Percentiles rank a stretch among this genome's conserved stretches.
Conservation (phyloP, 2,888 invertebrate genomes). For the Athripsodes cinereus region DNA sequence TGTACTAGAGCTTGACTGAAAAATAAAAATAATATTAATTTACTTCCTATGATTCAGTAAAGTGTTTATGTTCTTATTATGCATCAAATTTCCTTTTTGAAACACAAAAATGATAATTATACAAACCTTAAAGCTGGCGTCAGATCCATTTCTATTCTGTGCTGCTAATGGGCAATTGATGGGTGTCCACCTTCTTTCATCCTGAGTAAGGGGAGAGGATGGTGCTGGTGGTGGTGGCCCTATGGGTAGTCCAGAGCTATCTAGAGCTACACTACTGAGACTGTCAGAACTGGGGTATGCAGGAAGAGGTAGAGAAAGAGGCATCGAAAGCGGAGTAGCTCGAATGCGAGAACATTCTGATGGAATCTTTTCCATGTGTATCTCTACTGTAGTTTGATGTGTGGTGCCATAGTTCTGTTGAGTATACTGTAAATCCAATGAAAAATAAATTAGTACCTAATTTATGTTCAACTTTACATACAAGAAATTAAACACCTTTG, state of each 20-base stretch:
- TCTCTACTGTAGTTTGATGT: constrained; percentile 57
- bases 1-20: constrained; percentile 88
- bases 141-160: constrained; percentile 67
- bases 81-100: too few species aligned
- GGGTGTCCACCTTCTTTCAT: constrained; percentile 41
- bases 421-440: constrained; percentile 37
- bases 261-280: constrained; percentile 53
- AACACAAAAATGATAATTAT: constrained; percentile 12
- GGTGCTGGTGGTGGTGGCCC: constrained; percentile 60
- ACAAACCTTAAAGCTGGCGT: constrained; percentile 75
- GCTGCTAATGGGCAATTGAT: constrained; percentile 41
- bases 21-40: constrained; percentile 24
- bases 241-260: constrained; percentile 52
- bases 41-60: too few species aligned
- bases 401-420: constrained; percentile 44
- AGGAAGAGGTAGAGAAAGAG: constrained; percentile 54
- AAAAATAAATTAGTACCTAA: background rate
- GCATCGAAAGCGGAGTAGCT: constrained; percentile 42
- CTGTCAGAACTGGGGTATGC: constrained; percentile 62
- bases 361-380: constrained; percentile 44
- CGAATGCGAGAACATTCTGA: constrained; percentile 28
- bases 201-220: constrained; percentile 51
- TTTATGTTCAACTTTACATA: background rate
- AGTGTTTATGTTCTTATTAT: too few species aligned
- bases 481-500: background rate